Evolutionary conservation across 1,140 invertebrate species (phyloP).

Genomic region (Steinernema feltiae): DNA sequence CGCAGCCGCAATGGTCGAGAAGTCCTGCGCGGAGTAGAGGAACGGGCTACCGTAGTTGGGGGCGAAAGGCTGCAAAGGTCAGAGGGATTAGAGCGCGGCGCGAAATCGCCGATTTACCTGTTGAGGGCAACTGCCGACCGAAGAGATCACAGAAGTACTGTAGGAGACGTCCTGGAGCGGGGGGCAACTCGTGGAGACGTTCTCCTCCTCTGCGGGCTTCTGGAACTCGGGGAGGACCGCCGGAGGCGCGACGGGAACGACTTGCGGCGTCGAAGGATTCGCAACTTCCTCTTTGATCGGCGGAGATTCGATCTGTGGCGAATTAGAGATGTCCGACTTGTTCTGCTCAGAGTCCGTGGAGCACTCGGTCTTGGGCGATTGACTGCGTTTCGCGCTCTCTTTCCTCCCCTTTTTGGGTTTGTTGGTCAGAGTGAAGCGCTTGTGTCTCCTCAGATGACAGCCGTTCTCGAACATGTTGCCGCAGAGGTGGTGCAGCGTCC

Average conservation of each 20-base stretch:
- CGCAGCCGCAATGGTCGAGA: neutral
- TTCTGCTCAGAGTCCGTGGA: neutral
- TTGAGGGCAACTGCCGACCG: slow-evolving; percentile 1
- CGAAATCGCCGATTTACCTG: neutral
- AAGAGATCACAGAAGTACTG: neutral
- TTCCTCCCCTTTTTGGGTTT: slow-evolving; percentile 35
- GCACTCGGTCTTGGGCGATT: neutral
- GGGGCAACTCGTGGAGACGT: neutral
- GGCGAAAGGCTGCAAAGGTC: neutral
- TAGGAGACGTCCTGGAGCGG: slow-evolving; percentile 3
- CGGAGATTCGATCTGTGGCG: neutral
- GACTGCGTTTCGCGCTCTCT: neutral
- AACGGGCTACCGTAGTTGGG: neutral
- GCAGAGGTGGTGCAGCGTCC: slow-evolving; percentile 94
- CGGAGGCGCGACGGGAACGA: neutral
- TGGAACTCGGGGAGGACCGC: neutral
- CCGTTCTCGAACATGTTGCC: slow-evolving; percentile 99
- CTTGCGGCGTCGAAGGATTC: neutral
- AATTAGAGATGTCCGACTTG: neutral
- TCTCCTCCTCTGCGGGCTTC: neutral
- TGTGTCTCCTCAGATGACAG: slow-evolving; percentile 92
- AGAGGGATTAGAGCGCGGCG: neutral
- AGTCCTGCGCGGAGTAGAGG: neutral
- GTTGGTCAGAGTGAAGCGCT: slow-evolving; percentile 75
- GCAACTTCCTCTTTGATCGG: neutral